Evolutionary conservation across 2,888 invertebrate genomes (phyloP), one percentile per base, ranked within the genome.

Genomic region (Meteorus cinctellus): DNA sequence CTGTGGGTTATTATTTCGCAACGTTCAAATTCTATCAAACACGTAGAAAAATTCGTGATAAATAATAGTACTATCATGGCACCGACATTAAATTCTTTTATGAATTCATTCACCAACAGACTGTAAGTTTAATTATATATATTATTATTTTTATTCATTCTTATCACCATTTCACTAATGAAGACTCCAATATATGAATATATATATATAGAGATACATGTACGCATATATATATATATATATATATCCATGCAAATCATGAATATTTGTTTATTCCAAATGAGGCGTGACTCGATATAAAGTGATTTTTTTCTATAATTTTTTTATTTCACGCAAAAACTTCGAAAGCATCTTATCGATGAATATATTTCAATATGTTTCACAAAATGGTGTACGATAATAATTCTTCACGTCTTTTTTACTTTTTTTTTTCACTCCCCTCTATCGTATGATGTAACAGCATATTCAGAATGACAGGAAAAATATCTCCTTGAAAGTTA

Each of bases 71-170:
- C 34, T 67, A 69, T 74, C 81, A 86, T 94, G 93, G 91, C 92
- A 88, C 90, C 93, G 80, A 91, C 92, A 84, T 89, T 94, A 80
- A 91, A 92, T 85, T 91, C 92, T 78, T 94, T 94, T 89, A 88
- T 94, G 84, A 93, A 94, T 90, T 92, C 94, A 82, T 94, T 94
- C 90, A 93, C 92, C 89, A 93, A 92, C 90, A 93, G 91, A 86
- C 90, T 94, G 94, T 94, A 90, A 94, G 94, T 94, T 89, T 62
- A 41, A 41, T 12, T 41, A 41, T 12, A 60, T 70, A 59, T 55
- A 55, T 75, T 69, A 41, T 77, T 70, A 78, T 73, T 70, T 24
- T 69, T 74, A 24, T 59, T 68, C 72, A 51, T 74, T 48, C 31
- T 77, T 76, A 71, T 78, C 70, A 76, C 27, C 68, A 69, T 65